phyloP scores from a whole-genome alignment of 2,797 vertebrate genomes.

The Anguilla obscura region DNA sequence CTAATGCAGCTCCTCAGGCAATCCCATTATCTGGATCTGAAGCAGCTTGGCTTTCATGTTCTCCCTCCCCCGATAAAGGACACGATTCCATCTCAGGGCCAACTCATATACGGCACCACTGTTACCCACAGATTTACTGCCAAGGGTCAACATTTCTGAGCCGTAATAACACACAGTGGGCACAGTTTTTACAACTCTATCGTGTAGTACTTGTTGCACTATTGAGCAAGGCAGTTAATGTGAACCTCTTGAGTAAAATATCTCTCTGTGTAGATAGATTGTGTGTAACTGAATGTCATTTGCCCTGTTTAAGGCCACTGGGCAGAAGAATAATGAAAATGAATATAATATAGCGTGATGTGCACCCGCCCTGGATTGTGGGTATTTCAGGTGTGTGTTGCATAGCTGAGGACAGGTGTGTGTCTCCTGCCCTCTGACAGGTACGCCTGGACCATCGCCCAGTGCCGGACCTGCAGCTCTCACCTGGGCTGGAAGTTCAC shows the following conservation, averaged over 20 bases:
- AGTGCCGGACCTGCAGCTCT: conserved; percentile 87
- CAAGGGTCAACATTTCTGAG: background rate
- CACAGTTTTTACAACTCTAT: background rate
- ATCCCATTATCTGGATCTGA: background rate
- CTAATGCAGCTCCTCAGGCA: background rate
- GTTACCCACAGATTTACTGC: background rate
- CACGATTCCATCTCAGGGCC: background rate
- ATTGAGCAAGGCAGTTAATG: no score
- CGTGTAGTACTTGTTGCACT: no score
- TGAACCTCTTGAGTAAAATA: no score
- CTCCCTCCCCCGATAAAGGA: background rate
- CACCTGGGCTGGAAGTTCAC: conserved; percentile 99
- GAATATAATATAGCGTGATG: background rate
- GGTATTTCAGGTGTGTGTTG: background rate
- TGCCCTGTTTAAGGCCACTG: no score
- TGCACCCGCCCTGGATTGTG: background rate
- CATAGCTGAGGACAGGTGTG: background rate
- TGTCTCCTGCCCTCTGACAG: conserved; percentile 59
- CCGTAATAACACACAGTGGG: background rate
- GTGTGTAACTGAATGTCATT: no score
- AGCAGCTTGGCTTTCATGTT: background rate
- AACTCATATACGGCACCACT: background rate
- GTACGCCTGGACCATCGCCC: conserved; percentile 95
- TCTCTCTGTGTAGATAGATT: no score
- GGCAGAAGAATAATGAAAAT: background rate